Conservation (phyloP, 2,113 vertebrate species). For the Hippocampus barbouri region DNA sequence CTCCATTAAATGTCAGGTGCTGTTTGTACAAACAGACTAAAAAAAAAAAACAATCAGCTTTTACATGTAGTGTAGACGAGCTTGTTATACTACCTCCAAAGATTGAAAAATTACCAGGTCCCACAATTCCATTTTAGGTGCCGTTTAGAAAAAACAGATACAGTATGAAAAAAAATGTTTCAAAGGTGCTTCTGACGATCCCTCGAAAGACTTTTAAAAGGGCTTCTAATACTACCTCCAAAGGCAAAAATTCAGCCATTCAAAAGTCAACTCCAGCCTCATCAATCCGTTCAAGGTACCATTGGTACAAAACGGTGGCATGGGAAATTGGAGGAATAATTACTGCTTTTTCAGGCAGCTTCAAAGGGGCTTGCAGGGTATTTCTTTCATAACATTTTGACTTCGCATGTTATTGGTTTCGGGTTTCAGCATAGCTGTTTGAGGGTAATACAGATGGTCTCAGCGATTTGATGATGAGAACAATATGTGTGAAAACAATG, state of each 20-base stretch:
- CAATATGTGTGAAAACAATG: neutral
- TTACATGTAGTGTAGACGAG: neutral
- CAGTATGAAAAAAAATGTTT: no score
- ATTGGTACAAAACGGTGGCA: neutral
- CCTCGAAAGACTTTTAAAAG: neutral
- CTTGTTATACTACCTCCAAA: neutral
- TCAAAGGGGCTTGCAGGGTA: neutral
- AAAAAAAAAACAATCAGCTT: neutral
- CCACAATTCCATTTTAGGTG: no score
- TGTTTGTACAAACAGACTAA: neutral
- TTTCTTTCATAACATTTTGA: neutral
- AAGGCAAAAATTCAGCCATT: neutral
- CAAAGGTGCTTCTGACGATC: no score
- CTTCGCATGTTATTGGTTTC: neutral
- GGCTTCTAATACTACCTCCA: neutral
- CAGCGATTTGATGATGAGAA: neutral
- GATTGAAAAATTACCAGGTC: neutral
- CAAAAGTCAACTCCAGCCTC: neutral
- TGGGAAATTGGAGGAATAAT: neutral
- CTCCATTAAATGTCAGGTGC: neutral
- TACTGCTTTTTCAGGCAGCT: neutral
- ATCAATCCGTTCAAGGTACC: neutral
- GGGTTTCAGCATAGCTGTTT: neutral
- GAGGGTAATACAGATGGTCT: neutral
- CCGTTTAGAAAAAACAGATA: no score